Evolutionary conservation across 2,888 invertebrate species (phyloP), one percentile per base, ranked within the genome.

Genomic region (Tineola bisselliella): DNA sequence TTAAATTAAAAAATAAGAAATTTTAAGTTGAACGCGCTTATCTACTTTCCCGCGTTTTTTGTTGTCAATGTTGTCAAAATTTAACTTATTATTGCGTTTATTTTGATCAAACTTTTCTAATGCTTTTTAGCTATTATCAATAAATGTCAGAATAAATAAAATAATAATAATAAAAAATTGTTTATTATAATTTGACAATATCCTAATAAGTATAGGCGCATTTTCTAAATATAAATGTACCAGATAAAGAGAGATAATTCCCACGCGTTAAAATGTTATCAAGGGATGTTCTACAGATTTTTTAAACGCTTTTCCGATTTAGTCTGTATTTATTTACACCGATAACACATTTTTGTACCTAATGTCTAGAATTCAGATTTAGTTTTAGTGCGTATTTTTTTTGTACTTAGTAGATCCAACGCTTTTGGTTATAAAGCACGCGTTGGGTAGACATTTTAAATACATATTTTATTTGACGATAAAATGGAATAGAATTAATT

Each of bases 401-500:
- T n/a, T 54, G 18, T 52, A 52, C 8, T 52, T 12, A 54, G 31
- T 58, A 58, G 58, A 3, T 58, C 33, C 33, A 12, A 58, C 58
- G 33, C 15, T 58, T 13, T 58, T 58, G 31, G 58, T 58, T 33
- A 33, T 15, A 4, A 3, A 58, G n/a, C 33, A 33, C 58, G 58
- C 19, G 15, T 56, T 19, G 15, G n/a, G 8, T 58, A 11, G n/a
- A 33, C 10, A 33, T 13, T n/a, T n/a, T n/a, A n/a, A 25, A 12
- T 1, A 11, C 25, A 5, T 25, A 33, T 15, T 58, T 58, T 33
- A 8, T 15, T 33, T 58, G 12, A 30, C 13, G 30, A 13, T 12
- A 58, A 58, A 58, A 58, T 58, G 58, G 8, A 58, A 19, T 58
- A 58, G 25, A n/a, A 10, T 33, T 33, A n/a, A 2, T 17, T 58